Base-by-base conservation (phyloP, 2,797 vertebrate species). In the Dendrocincla fuliginosa region DNA sequence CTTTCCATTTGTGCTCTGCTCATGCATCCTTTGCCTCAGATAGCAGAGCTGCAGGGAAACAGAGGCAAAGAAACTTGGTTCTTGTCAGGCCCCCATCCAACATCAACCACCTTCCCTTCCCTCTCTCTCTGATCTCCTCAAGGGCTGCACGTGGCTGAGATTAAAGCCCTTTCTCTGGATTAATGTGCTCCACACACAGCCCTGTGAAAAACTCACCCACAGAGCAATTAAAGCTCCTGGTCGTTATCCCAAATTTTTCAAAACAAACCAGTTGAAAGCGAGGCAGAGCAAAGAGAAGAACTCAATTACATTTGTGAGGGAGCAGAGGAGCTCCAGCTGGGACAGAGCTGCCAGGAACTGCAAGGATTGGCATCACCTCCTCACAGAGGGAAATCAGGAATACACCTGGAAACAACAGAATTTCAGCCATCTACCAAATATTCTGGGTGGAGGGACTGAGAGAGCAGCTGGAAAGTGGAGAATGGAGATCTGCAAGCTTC, bases 121-220 rank as follows among this genome's bases (percentile, higher is more conserved):
- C 64, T 65, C 47, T 4, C 39, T 46, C 42, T 6, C 57, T 80
- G 91, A 90, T 78, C 97, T 93, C 65, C 97, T 97, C 95, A 95
- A 97, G 79, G 68, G 89, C 96, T 97, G 96, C 98, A 98, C 97
- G 97, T 98, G 98, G 98, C 98, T 97, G 95, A 97, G 98, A 98
- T 98, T 98, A 98, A 95, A 95, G 96, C 92, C 98, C 97, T 98
- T 98, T 97, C 98, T 86, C 97, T 91, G 98, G 97, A 98, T 98
- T 98, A 98, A 97, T 61, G 95, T 95, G 97, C 97, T 93, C 92
- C 64, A 49, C 93, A 93, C 92, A 76, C 96, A 41, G 73, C 8
- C 1, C 32, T 53, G 61, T n/a, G 41, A 47, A 56, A 52, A 83
- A 75, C 3, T 81, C 85, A 41, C 25, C 71, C 82, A 52, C 74